Evolutionary conservation across 1,140 invertebrate genomes (phyloP), one percentile per base, ranked within the genome.

Genomic region (Phthorimaea operculella): DNA sequence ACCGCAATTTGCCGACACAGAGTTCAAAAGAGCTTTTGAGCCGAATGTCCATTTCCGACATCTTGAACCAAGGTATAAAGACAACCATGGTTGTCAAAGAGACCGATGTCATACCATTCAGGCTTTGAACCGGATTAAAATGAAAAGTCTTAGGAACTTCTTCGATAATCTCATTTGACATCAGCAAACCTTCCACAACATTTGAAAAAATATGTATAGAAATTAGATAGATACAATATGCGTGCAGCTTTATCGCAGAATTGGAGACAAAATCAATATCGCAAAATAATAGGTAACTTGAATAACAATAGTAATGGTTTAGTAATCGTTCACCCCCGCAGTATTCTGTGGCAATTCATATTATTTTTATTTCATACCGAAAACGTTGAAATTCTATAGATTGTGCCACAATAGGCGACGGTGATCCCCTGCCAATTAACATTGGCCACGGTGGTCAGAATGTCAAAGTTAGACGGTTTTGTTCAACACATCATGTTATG

Each of bases 361-460:
- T 76, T 78, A 79, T 78, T 78, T 78, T 73, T 78, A 74, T 74
- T 71, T 51, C 68, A 72, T 57, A 66, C 66, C 66, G 68, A 81
- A 76, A 76, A 70, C 66, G 68, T 56, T 62, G 59, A 63, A 66
- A 70, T 78, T 71, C 65, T 62, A 64, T 68, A 63, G 21, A 33
- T 15, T 39, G 17, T 10, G 11, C 21, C 58, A 64, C 70, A 74
- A 71, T 79, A 52, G 70, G 70, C 52, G 55, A 61, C 59, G 58
- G 64, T 47, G 67, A 73, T 72, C 76, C 80, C 80, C 76, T 79
- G 78, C 80, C 80, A 83, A 83, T 83, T 83, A 83, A 77, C 59
- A 73, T 81, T 59, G 66, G 76, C 63, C 72, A 79, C 73, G 75
- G 75, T 74, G 80, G 78, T 83, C 80, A 76, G 56, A 62, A 58